Conservation (phyloP, 2,797 vertebrate genomes). For the Chloroceryle amazona region DNA sequence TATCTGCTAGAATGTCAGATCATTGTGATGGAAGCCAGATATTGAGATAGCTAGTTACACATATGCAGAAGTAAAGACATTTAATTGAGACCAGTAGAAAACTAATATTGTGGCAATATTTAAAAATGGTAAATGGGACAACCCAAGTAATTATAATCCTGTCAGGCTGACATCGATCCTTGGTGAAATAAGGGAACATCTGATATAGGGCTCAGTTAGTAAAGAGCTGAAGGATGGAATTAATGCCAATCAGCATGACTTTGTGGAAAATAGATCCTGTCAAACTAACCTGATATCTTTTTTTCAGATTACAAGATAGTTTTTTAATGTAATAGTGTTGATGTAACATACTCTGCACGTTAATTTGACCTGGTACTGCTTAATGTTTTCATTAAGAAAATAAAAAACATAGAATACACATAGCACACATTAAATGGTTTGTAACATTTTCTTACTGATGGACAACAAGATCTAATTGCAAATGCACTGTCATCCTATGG, state of each 20-base stretch:
- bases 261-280: slow-evolving; percentile 68
- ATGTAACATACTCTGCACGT: neutral
- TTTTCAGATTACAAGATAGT: slow-evolving; percentile 5
- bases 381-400: slow-evolving; percentile 4
- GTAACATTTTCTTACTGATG: neutral
- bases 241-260: slow-evolving; percentile 67
- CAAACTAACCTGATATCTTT: slow-evolving; percentile 34
- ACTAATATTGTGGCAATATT: slow-evolving; percentile 58
- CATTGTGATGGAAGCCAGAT: neutral
- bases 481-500: neutral
- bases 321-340: slow-evolving; percentile 39
- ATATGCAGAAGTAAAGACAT: neutral
- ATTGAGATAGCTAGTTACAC: neutral
- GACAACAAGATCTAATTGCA: neutral
- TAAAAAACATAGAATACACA: slow-evolving; percentile 20
- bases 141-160: slow-evolving; percentile 62
- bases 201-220: slow-evolving; percentile 34
- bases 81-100: slow-evolving; percentile 65
- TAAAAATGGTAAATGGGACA: slow-evolving; percentile 57
- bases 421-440: neutral
- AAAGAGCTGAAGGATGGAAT: slow-evolving; percentile 59
- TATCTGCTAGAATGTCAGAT: slow-evolving; percentile 19
- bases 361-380: slow-evolving; percentile 10
- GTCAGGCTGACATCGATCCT: slow-evolving; percentile 52
- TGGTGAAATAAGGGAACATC: slow-evolving; percentile 53